These are phyloP conservation scores for Tridacna crocea DNA, from an alignment of 2,888 invertebrate genomes.

Conservation along the genomic window DNA sequence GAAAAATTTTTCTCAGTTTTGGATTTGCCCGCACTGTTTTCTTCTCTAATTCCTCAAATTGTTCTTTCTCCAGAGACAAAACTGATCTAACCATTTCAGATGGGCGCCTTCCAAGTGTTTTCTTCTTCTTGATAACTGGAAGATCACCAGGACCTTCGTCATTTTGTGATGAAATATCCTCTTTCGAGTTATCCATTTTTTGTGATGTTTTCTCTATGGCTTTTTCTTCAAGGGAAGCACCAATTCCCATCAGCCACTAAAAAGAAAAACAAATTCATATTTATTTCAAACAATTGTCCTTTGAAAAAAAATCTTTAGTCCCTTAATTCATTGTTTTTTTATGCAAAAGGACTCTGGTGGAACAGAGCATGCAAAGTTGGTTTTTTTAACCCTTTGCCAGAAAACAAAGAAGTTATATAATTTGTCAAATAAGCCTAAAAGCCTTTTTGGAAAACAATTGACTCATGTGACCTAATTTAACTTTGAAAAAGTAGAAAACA, in stretches of 20 bases:
- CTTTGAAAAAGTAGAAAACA: neutral
- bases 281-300: no score
- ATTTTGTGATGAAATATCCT: neutral
- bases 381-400: no score
- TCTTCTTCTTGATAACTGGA: neutral
- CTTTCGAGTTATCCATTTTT: neutral
- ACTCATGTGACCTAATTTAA: neutral
- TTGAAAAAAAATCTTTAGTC: no score
- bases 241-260: constrained; percentile 12
- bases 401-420: no score
- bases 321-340: no score
- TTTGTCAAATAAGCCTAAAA: no score
- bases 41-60: constrained; percentile 36
- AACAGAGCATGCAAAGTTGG: no score
- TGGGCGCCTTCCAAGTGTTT: constrained; percentile 14
- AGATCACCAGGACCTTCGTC: neutral
- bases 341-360: no score
- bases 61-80: constrained; percentile 18
- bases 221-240: neutral
- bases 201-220: neutral
- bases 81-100: constrained; percentile 33
- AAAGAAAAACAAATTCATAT: neutral
- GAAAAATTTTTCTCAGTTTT: constrained; percentile 35
- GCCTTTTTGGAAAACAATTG: neutral
- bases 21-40: constrained; percentile 25